Conservation (phyloP, 2,888 invertebrate species). For the Diogma glabrata region DNA sequence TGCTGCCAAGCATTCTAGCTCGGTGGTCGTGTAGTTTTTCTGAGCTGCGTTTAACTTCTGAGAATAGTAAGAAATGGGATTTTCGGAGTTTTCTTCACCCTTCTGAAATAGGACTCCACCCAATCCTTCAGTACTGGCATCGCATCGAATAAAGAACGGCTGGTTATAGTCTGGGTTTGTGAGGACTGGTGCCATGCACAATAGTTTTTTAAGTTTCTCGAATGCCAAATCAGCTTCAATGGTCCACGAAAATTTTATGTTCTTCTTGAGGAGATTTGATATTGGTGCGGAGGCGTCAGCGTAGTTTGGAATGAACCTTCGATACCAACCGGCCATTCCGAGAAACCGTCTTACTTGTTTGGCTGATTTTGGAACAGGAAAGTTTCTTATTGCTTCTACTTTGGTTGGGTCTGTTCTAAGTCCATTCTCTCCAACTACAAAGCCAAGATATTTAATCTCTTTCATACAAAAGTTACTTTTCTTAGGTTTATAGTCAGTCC, state of each 20-base stretch:
- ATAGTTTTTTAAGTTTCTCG: neutral
- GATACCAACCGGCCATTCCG: constrained; percentile 6
- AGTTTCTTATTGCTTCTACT: neutral
- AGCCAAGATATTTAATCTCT: constrained; percentile 11
- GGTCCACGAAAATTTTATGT: neutral
- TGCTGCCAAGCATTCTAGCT: neutral
- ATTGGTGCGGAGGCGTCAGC: neutral
- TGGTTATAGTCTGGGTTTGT: neutral
- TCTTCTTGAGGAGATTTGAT: neutral
- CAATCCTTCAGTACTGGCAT: constrained; percentile 2
- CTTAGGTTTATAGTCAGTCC: constrained; percentile 10
- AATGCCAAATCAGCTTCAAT: neutral
- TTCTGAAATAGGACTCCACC: neutral
- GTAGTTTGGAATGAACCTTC: neutral
- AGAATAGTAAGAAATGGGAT: neutral
- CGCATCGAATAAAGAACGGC: neutral
- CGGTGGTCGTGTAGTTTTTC: neutral
- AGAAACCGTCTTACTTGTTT: constrained; percentile 2
- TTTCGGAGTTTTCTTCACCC: neutral
- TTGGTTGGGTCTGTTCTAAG: neutral
- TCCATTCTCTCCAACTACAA: constrained; percentile 12
- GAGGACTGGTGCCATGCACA: neutral
- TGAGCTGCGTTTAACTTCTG: neutral
- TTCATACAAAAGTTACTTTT: constrained; percentile 5
- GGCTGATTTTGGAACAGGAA: neutral